Evolutionary conservation across 2,797 vertebrate genomes (phyloP), one percentile per base, ranked within the genome.

Genomic region (Alca torda): DNA sequence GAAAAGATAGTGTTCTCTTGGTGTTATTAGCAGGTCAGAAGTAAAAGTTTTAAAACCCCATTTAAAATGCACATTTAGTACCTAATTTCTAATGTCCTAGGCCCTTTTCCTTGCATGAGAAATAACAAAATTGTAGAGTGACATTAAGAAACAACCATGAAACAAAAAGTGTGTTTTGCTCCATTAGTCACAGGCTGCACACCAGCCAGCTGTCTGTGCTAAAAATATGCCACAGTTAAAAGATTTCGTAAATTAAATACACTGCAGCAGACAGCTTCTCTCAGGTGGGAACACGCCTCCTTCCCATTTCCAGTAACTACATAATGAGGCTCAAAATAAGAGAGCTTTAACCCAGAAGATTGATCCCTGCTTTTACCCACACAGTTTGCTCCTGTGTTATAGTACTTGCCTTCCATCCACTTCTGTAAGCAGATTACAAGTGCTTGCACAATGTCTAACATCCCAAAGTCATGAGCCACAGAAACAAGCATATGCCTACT

Each of bases 151-250:
- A 89, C 92, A 92, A 91, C 77, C 93, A 50, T 12, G 86, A 96
- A 97, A 97, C 39, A 96, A 97, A 92, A 96, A 97, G 95, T 67
- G 87, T 91, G 90, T 87, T 98, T 97, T 93, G 96, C 97, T 97
- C 97, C 91, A 93, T 97, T 96, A 98, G 97, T 96, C 97, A 97
- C 95, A 96, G 95, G 92, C 97, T 97, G 97, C 41, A 75, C 64
- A 97, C 80, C 97, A 98, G 95, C 93, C 98, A 98, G 97, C 96
- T 98, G 98, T 96, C 80, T 93, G 93, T 59, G 93, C 97, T 98
- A 98, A 97, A 98, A 98, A 98, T 98, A 98, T 15, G n/a, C 63
- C 89, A 75, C 83, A 75, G 82, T 57, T 94, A 37, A 94, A 95
- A 97, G 96, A 94, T 90, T 96, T 92, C 35, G n/a, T 96, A 97